Base-by-base conservation (phyloP, 2,113 vertebrate species). In the Salvelinus alpinus region DNA sequence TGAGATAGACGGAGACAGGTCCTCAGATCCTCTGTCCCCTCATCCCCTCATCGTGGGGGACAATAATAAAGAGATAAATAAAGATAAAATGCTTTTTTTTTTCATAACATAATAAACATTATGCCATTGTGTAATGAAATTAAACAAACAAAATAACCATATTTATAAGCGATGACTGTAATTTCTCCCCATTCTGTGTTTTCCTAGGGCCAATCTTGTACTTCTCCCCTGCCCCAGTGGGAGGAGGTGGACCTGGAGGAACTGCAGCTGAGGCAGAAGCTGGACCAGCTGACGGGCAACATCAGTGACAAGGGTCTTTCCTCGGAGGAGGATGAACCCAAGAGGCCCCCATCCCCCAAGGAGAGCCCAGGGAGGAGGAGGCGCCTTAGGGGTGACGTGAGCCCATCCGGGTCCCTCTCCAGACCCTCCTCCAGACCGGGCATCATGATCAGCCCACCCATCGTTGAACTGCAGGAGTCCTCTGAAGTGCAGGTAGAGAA, bases 261-360 rank as follows among this genome's bases (percentile, higher is more conserved):
- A 74, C 92, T 92, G 75, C 87, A 92, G 54, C 85, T 99, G 31
- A 95, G 92, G 68, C 93, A 86, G 79, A 97, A 94, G 84, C 92
- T 98, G 70, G 91, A 94, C 31, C 88, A 95, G 75, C 70, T 98
- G 81, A 94, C 95, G 14, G 90, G 93, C 81, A 91, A 94, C 77
- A 84, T 97, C 86, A 97, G 95, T 0, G 96, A 97, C 80, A 94
- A 94, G 18, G 94, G 92, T 14, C 25, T 91, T 4, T 94, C 92
- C 0, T 96, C 95, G 0, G 96, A 95, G 0, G 96, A 97, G 38
- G 96, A 96, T 0, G 90, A 89, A 59, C 62, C 79, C 24, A 74
- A 25, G 62, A 82, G 83, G 1, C 69, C 72, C 0, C 27, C 57
- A n/a, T 78, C 84, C 64, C 72, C 72, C 1, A 86, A 80, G 22